Evolutionary conservation across 2,113 vertebrate species (phyloP).

Genomic region (Miniopterus natalensis): DNA sequence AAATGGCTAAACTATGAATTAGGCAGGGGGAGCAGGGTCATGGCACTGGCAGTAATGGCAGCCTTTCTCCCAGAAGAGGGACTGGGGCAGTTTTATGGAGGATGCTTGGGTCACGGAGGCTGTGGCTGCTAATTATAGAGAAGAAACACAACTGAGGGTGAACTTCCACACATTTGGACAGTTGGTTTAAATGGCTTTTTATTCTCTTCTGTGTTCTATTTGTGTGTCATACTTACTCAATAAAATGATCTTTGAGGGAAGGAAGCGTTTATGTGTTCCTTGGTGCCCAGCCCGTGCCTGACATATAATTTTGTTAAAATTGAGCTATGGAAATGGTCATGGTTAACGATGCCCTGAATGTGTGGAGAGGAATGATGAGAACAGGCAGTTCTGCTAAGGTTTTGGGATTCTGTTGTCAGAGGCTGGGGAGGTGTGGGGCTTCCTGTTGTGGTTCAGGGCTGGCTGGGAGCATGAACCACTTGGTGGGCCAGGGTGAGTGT

Average conservation of each 20-base stretch:
- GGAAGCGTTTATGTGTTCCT: conserved; percentile 38
- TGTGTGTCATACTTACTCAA: background rate
- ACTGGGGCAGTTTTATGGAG: background rate
- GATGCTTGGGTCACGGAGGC: background rate
- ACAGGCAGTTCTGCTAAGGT: background rate
- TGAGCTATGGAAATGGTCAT: background rate
- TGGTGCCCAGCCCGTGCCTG: conserved; percentile 44
- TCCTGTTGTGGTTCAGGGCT: background rate
- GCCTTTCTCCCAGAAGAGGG: background rate
- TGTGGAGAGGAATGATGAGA: background rate
- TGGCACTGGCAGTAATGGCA: background rate
- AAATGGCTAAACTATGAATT: background rate
- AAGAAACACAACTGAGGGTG: background rate
- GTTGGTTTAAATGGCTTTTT: background rate
- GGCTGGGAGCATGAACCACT: background rate
- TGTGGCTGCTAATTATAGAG: background rate
- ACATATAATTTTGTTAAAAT: conserved; percentile 57
- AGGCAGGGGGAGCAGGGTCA: background rate
- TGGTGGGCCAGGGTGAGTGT: background rate
- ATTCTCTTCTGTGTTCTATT: background rate
- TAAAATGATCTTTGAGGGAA: conserved; percentile 53
- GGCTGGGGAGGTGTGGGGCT: background rate
- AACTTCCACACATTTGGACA: background rate
- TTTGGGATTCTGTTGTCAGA: background rate
- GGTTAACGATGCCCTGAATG: background rate